Conservation (phyloP, 2,113 vertebrate species). For the Lathamus discolor region DNA sequence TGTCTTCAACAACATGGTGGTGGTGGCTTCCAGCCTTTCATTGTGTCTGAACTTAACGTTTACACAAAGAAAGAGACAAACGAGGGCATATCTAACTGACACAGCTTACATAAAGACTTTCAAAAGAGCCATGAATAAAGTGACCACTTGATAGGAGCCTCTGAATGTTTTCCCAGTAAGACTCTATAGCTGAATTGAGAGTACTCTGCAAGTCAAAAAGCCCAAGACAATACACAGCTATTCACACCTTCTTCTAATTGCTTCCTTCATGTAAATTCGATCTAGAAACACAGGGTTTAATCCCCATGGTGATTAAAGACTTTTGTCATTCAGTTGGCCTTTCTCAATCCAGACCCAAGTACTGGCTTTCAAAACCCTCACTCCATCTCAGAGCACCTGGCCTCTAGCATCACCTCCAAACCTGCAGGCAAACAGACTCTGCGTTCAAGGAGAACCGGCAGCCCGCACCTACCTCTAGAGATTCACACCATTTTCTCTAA, state of each 20-base stretch:
- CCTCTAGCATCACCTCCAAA: neutral
- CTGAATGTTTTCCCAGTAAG: neutral
- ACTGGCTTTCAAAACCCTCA: neutral
- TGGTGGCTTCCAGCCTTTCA: neutral
- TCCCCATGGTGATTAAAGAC: neutral
- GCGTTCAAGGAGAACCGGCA: neutral
- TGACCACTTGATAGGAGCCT: neutral
- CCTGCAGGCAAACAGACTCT: accelerated
- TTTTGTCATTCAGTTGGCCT: neutral
- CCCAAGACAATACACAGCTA: neutral
- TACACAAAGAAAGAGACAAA: neutral
- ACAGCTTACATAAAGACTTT: neutral
- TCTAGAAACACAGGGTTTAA: neutral
- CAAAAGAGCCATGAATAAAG: neutral
- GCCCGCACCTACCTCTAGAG: neutral
- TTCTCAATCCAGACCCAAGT: neutral
- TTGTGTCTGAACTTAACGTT: neutral
- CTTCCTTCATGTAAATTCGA: neutral
- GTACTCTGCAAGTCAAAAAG: neutral
- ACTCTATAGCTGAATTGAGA: neutral
- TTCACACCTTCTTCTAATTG: neutral
- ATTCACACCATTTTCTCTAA: neutral
- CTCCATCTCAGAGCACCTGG: accelerated
- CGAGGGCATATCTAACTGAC: neutral
- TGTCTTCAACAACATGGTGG: neutral